A percentile compares a stretch with the other conserved stretches of the same genome.
Conservation (phyloP, 1,140 invertebrate genomes). For the Eciton burchellii region DNA sequence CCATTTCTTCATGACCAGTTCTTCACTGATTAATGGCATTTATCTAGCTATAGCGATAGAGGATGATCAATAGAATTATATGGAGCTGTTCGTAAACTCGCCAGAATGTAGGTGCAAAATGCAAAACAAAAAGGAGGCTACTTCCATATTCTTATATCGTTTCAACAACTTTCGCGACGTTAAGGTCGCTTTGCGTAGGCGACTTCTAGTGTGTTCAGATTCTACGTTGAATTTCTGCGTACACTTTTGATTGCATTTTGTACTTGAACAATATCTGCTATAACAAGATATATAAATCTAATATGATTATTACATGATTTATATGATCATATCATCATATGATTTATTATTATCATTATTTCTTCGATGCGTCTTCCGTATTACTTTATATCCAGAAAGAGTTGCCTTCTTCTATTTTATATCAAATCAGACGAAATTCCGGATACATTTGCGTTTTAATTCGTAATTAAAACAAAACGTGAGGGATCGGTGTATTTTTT, state of each 20-base stretch:
- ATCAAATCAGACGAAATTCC: constrained; percentile 11
- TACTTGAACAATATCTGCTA: constrained; percentile 34
- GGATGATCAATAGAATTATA: not conserved
- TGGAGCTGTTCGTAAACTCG: not conserved
- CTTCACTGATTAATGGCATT: not conserved
- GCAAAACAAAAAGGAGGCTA: not conserved
- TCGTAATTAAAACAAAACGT: no score
- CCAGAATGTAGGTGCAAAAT: constrained; percentile 20
- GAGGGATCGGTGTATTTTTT: no score
- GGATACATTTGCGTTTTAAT: no score
- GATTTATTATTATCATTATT: constrained; percentile 3
- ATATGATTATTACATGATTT: not conserved
- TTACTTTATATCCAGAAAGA: not conserved
- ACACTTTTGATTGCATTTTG: constrained; percentile 48
- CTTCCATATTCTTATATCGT: not conserved
- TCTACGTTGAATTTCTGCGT: not conserved
- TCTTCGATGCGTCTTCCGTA: not conserved
- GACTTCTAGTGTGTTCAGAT: not conserved
- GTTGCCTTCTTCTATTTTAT: not conserved
- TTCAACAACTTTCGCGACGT: constrained; percentile 8
- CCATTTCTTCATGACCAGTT: no score
- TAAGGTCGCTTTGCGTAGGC: constrained; percentile 14
- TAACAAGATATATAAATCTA: constrained; percentile 35
- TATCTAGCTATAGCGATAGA: not conserved
- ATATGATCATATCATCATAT: constrained; percentile 2